Conservation (phyloP, 2,113 vertebrate genomes). For the Sprattus sprattus region DNA sequence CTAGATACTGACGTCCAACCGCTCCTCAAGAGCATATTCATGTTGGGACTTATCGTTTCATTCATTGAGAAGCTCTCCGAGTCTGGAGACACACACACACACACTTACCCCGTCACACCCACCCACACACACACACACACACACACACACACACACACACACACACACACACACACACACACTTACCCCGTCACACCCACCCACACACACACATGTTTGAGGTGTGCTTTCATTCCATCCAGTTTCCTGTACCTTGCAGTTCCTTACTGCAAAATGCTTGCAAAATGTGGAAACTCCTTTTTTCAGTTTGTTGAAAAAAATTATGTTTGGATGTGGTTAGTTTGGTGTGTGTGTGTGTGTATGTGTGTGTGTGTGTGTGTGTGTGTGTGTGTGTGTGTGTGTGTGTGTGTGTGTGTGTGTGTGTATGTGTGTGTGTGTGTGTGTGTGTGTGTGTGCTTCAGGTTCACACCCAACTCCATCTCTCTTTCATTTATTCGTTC, state of each 20-base stretch:
- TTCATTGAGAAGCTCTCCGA: too few species aligned
- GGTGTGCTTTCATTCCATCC: not conserved
- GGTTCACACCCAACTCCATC: not conserved
- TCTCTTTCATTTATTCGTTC: not conserved
- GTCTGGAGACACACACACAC: not conserved
- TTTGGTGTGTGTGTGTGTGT: constrained; percentile 47
- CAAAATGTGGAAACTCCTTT: constrained; percentile 70
- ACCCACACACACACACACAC: not conserved
- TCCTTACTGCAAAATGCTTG: constrained; percentile 73
- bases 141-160: not conserved
- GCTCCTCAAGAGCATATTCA: too few species aligned
- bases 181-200: not conserved
- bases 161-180: not conserved
- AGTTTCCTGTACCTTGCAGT: constrained; percentile 59
- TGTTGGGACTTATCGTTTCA: too few species aligned
- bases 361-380: not conserved
- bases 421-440: not conserved
- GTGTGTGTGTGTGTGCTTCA: not conserved
- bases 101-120: not conserved
- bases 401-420: not conserved
- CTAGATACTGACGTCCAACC: not conserved
- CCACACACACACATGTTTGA: not conserved
- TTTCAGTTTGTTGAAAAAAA: constrained; percentile 33
- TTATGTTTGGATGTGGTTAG: not conserved
- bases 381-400: not conserved